Percentiles rank a stretch among this genome's conserved stretches.
These are phyloP conservation scores for Clusia tigrina DNA, from an alignment of 2,888 invertebrate genomes.

Conservation along the genomic window DNA sequence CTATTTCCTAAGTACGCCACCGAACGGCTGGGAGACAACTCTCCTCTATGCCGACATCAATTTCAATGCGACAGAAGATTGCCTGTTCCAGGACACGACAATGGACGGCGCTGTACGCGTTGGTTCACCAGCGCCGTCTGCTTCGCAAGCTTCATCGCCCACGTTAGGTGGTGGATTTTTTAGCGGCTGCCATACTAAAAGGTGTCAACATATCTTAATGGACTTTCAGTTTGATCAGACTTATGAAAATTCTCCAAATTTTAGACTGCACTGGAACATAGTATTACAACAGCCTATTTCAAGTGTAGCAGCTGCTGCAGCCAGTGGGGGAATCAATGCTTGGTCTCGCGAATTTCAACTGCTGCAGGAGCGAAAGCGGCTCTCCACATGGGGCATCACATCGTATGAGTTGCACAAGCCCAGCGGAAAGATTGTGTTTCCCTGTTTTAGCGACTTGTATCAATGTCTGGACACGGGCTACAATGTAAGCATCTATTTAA, in stretches of 20 bases:
- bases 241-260: too few species aligned
- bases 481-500: slow-evolving; percentile 66
- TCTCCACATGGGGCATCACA: slow-evolving; percentile 93
- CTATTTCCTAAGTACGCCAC: slow-evolving; percentile 88
- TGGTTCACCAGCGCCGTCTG: slow-evolving; percentile 22
- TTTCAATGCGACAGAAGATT: slow-evolving; percentile 63
- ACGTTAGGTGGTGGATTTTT: slow-evolving; percentile 17
- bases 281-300: slow-evolving; percentile 82
- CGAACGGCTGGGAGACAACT: slow-evolving; percentile 90
- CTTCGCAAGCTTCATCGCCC: slow-evolving; percentile 36
- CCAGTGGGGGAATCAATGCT: slow-evolving; percentile 60
- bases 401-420: slow-evolving; percentile 87
- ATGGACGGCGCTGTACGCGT: slow-evolving; percentile 26
- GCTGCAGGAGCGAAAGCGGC: slow-evolving; percentile 88
- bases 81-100: slow-evolving; percentile 38
- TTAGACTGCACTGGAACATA: slow-evolving; percentile 79
- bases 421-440: slow-evolving; percentile 88
- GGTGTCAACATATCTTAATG: not conserved
- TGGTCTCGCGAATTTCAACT: slow-evolving; percentile 90
- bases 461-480: slow-evolving; percentile 81
- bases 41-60: slow-evolving; percentile 86
- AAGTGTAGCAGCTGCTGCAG: slow-evolving; percentile 66
- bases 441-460: slow-evolving; percentile 87
- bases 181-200: slow-evolving; percentile 16
- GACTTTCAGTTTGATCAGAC: too few species aligned